A percentile compares a stretch with the other conserved stretches of the same genome.
phyloP scores from a whole-genome alignment of 2,888 invertebrate genomes.

The Mimumesa dahlbomi region DNA sequence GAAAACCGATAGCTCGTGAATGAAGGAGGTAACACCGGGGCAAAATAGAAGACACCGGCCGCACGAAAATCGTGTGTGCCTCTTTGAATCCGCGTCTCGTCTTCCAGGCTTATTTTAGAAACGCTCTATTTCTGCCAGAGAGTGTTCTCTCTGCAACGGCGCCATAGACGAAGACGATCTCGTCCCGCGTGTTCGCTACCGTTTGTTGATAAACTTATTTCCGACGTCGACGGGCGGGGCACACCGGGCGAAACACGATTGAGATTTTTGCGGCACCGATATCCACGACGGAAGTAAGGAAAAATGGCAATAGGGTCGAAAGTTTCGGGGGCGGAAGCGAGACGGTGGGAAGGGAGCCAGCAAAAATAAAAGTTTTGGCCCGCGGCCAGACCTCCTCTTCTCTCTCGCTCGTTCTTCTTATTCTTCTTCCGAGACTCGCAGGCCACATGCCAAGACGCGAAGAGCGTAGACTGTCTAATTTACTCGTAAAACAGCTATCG shows the following conservation, averaged over 20 bases:
- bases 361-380: constrained; percentile 65
- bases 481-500: constrained; percentile 49
- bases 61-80: constrained; percentile 23
- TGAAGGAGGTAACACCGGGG: not conserved
- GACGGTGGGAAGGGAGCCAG: constrained; percentile 24
- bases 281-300: constrained; percentile 39
- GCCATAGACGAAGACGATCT: constrained; percentile 45
- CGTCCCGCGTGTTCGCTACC: constrained; percentile 36
- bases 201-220: constrained; percentile 72
- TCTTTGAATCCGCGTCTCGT: constrained; percentile 37
- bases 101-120: constrained; percentile 57
- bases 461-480: constrained; percentile 51
- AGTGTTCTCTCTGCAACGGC: constrained; percentile 33
- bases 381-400: constrained; percentile 56
- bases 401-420: constrained; percentile 44
- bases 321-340: constrained; percentile 19
- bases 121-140: constrained; percentile 62
- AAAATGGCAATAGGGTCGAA: constrained; percentile 50
- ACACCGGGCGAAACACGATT: constrained; percentile 24
- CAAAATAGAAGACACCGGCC: constrained; percentile 3
- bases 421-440: constrained; percentile 60
- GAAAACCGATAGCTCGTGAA: constrained; percentile 10
- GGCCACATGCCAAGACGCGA: constrained; percentile 66
- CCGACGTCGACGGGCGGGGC: constrained; percentile 41
- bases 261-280: constrained; percentile 29